Base-by-base conservation (phyloP, 2,888 invertebrate genomes). In the Diplazon laetatorius region DNA sequence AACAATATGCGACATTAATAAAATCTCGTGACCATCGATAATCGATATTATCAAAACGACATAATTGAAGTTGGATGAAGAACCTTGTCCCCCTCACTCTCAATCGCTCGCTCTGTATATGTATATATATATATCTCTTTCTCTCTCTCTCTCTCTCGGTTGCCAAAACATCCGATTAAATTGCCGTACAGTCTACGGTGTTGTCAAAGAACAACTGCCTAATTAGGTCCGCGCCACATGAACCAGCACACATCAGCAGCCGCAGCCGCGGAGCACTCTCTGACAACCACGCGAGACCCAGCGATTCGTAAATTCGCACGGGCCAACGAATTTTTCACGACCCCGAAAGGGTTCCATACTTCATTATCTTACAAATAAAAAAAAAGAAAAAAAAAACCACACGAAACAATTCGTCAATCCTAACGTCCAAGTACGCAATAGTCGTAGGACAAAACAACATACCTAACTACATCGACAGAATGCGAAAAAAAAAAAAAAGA, bases 141-240 rank as follows among this genome's bases (percentile, higher is more conserved):
- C 66, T 60, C 44, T 37, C 52, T 52, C 65, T 42, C 30, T 39
- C 25, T 42, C 35, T 25, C 18, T 46, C 30, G 14, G 55, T 2
- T 14, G 22, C 1, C 25, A 25, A 30, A 59, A 59, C 18, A 12
- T 4, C 35, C 16, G 39, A 66, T 22, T 39, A 39, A 66, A 59
- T n/a, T 6, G 8, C n/a, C 42, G 52, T 66, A 66, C 25, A 50
- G 50, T 66, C 50, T 66, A 39, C 39, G 39, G 16, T 63, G 77
- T 73, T 66, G 74, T 78, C 70, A 78, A 75, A 75, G 22, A 57
- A 69, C 77, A 70, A 69, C 57, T 52, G 73, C 78, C 74, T 78
- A 78, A 78, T 78, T 75, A 78, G 78, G 70, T 75, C 46, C 66
- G 70, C 65, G 70, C 46, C 52, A 74, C 69, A 69, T 44, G 68